Evolutionary conservation across 2,888 invertebrate species (phyloP), one percentile per base, ranked within the genome.

Genomic region (Xiphydria camelus): DNA sequence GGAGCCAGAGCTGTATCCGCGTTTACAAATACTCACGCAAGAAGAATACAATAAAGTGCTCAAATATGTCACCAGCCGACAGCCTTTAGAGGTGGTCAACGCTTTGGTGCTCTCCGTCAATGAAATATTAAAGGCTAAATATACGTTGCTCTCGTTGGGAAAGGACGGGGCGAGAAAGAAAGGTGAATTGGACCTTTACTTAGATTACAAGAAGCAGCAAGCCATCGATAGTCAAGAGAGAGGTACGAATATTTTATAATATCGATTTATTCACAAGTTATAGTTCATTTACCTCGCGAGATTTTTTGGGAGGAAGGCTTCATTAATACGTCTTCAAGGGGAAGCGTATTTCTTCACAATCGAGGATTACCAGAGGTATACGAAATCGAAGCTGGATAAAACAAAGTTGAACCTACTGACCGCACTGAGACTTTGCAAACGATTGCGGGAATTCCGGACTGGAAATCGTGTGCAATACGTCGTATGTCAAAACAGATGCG

Each of bases 1-100:
- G 7, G 64, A 68, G 19, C 53, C 53, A 18, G 60, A 66, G 15
- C 50, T 57, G n/a, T 51, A 39, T 12, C 61, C 55, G 9, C 15
- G 10, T 1, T 42, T 73, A 12, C 19, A 45, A 19, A 23, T 41
- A 4, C 36, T 73, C 2, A 53, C 23, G 2, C 12, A 43, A 2
- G 46, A 58, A 9, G 73, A 73, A 48, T 73, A 67, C 29, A 18
- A 17, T 4, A 61, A 51, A 46, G 52, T 73, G 25, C 73, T 73
- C 1, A 71, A 69, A 31, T 73, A 73, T 38, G 69, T 73, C 35
- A 68, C 72, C 14, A 67, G 68, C 4, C 47, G 73, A 44, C 65
- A 71, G 19, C 47, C 64, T 2, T 14, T 68, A 4, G 54, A 57
- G 1, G 33, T 40, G 4, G 29, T 73, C 1, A 73, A 73, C 41